These are phyloP conservation scores for Mastacembelus armatus DNA, from an alignment of 2,797 vertebrate species.

Conservation along the genomic window DNA sequence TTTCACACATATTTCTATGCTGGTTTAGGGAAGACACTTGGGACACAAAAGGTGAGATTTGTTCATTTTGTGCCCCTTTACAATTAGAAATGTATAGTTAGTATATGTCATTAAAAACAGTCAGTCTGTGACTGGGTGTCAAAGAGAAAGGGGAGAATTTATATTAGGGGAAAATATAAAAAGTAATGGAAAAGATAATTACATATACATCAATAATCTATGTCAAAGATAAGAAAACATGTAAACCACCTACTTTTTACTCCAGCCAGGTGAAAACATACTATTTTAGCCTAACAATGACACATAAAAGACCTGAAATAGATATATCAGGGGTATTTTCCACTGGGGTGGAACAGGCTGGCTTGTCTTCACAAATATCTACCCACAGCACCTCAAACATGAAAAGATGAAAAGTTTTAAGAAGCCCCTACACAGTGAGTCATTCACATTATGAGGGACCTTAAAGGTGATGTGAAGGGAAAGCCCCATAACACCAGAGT, in stretches of 20 bases:
- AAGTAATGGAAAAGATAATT: slow-evolving; percentile 23
- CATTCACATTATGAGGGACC: slow-evolving; percentile 51
- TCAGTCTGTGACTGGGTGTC: background rate
- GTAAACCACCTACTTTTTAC: slow-evolving; percentile 16
- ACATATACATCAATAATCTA: slow-evolving; percentile 29
- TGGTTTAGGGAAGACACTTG: too few species aligned
- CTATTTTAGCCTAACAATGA: slow-evolving; percentile 52
- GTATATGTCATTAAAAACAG: background rate
- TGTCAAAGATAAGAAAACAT: background rate
- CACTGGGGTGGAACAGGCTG: slow-evolving; percentile 60
- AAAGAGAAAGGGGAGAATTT: background rate
- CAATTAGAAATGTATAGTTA: too few species aligned
- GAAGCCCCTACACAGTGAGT: slow-evolving; percentile 76
- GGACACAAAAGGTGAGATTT: too few species aligned
- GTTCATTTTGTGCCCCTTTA: too few species aligned
- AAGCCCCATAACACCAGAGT: slow-evolving; percentile 51
- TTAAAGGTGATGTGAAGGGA: slow-evolving; percentile 33
- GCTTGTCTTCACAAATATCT: slow-evolving; percentile 49
- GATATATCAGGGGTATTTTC: slow-evolving; percentile 74
- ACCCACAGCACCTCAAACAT: slow-evolving; percentile 47
- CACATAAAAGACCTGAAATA: slow-evolving; percentile 50
- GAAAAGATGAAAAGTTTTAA: slow-evolving; percentile 42
- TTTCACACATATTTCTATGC: too few species aligned
- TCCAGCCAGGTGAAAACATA: slow-evolving; percentile 49
- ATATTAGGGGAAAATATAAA: slow-evolving; percentile 19